Base-by-base conservation (phyloP, 2,888 invertebrate species). In the Steinernema hermaphroditum region DNA sequence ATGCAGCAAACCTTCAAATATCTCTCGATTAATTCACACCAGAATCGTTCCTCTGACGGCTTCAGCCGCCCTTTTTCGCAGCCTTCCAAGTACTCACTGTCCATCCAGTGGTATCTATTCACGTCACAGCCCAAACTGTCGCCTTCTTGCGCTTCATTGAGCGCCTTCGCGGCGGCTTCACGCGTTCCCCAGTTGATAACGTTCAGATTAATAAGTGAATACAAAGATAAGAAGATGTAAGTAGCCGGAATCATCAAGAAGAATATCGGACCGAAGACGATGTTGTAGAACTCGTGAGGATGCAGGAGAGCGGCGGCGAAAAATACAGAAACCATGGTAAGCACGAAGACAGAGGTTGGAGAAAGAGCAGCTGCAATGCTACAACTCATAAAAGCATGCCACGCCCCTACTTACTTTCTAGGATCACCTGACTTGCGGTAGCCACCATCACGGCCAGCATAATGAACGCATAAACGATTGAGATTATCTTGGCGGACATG, bases 151-250 rank as follows among this genome's bases (percentile, higher is more conserved):
- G 6, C 9, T n/a, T 16, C 54, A n/a, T n/a, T 70, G 19, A 70
- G 37, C 70, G 86, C 86, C 83, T 88, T 89, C 72, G 87, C 87
- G 8, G 86, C 87, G 12, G 89, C 91, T 87, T 95, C 96, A 75
- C 96, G 89, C 0, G 96, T 96, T 4, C 96, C 96, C 96, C 96
- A 96, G 0, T 92, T 92, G 2, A 96, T 93, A 84, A 94, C 92
- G 87, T 96, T 93, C 89, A 96, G 90, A 87, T 96, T 96, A 87
- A 94, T 94, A 32, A 95, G 89, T 0, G 94, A 93, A 87, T 94
- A 96, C 72, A 96, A 92, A 79, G 94, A 92, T 71, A 96, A 90
- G 85, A 96, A 89, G 90, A 96, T 91, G 87, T 95, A 96, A 92
- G 95, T 95, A 78, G 94, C 93, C 0, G 96, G 96, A 71, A 96